Evolutionary conservation across 2,113 vertebrate species (phyloP).

Genomic region (Rhinoderma darwinii): DNA sequence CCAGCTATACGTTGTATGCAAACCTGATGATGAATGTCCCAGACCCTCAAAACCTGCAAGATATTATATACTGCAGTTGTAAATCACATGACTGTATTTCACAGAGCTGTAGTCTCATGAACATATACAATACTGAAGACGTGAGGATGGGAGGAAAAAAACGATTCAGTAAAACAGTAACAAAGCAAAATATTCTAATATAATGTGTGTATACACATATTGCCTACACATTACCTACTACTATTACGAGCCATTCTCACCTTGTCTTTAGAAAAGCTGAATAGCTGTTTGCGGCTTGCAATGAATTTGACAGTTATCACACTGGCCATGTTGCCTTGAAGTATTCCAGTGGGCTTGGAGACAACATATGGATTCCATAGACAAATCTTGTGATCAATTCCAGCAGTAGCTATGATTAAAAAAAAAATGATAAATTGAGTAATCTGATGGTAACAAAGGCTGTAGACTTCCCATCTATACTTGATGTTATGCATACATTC

Average conservation of each 20-base stretch:
- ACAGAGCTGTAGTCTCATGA: background rate
- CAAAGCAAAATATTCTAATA: background rate
- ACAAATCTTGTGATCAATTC: conserved; percentile 77
- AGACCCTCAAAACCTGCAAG: conserved; percentile 70
- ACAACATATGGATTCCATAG: conserved; percentile 83
- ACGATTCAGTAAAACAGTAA: background rate
- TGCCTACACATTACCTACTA: background rate
- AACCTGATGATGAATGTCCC: conserved; percentile 73
- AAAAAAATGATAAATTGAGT: background rate
- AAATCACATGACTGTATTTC: background rate
- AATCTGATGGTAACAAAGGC: background rate
- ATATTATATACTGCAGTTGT: background rate
- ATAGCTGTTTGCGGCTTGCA: conserved; percentile 75
- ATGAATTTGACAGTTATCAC: conserved; percentile 78
- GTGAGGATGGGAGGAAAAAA: background rate
- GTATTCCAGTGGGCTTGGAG: conserved; percentile 74
- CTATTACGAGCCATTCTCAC: conserved; percentile 60
- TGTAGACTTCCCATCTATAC: background rate
- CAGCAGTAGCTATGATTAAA: conserved; percentile 78
- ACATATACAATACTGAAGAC: no score
- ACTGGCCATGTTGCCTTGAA: conserved; percentile 76
- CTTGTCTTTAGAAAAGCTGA: conserved; percentile 86
- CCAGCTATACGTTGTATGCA: conserved; percentile 69
- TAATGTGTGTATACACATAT: background rate
- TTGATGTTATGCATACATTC: background rate